Percentiles rank a stretch among this genome's conserved stretches.
These are phyloP conservation scores for Mus spretus DNA, from an alignment of 2,797 vertebrate genomes.

Conservation along the genomic window DNA sequence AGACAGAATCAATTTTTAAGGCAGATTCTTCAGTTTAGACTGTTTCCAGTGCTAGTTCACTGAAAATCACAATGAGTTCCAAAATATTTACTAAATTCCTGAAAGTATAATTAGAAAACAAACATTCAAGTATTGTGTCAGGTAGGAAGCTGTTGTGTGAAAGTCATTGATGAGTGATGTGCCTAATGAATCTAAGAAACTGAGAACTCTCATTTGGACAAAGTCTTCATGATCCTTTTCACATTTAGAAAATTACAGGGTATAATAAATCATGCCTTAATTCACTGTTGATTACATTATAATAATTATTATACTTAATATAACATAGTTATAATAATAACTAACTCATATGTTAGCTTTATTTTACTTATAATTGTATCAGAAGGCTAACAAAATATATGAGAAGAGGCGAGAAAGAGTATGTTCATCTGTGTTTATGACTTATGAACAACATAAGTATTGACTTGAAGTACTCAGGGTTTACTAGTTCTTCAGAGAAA, in stretches of 20 bases:
- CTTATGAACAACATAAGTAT: neutral
- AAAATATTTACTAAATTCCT: neutral
- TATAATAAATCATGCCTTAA: neutral
- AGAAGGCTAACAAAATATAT: neutral
- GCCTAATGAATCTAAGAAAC: neutral
- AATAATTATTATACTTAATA: neutral
- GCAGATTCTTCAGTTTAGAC: neutral
- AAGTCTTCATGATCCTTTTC: neutral
- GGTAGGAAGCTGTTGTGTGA: neutral
- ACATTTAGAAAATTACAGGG: neutral
- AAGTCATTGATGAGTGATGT: neutral
- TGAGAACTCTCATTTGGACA: neutral
- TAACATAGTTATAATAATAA: neutral
- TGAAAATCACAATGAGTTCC: neutral
- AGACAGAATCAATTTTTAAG: neutral
- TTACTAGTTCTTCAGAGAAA: neutral
- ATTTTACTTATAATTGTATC: neutral
- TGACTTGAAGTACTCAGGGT: neutral
- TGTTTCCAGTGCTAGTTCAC: neutral
- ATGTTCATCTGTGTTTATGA: neutral
- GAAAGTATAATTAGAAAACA: neutral
- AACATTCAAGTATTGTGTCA: neutral
- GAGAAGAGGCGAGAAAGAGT: accelerated
- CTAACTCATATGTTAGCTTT: neutral
- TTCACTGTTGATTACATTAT: neutral